Percentiles rank a stretch among this genome's conserved stretches.
Evolutionary conservation across 2,797 vertebrate species (phyloP).

Genomic region (Tachyglossus aculeatus): DNA sequence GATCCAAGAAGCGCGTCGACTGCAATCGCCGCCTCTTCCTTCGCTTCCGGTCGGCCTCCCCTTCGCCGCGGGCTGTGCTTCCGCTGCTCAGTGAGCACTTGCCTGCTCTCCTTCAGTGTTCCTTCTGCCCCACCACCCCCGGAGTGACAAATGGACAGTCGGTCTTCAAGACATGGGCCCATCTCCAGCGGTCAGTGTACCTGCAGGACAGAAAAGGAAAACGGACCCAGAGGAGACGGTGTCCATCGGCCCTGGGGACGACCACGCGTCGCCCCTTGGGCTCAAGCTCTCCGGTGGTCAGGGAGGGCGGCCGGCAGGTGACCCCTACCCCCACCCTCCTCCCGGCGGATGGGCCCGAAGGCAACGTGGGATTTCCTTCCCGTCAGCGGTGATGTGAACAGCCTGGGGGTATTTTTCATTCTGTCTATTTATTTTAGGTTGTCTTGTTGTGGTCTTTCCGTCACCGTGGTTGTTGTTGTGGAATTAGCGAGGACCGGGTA

Average conservation of each 20-base stretch:
- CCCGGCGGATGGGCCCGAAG: conserved; percentile 64
- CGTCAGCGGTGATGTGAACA: conserved; percentile 68
- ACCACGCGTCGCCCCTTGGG: conserved; percentile 49
- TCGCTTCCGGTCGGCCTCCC: conserved; percentile 59
- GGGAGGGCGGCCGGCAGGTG: conserved; percentile 44
- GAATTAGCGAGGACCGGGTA: conserved; percentile 77
- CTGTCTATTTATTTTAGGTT: conserved; percentile 74
- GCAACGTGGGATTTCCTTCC: conserved; percentile 70
- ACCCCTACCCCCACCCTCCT: conserved; percentile 56
- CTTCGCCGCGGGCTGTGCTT: conserved; percentile 54
- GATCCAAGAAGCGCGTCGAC: conserved; percentile 56
- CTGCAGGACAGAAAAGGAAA: conserved; percentile 36
- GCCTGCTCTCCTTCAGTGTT: conserved; percentile 64
- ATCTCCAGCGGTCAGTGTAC: conserved; percentile 53
- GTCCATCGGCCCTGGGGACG: conserved; percentile 67
- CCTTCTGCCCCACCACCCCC: conserved; percentile 32
- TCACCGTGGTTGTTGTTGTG: conserved; percentile 52
- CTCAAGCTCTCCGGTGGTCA: conserved; percentile 48
- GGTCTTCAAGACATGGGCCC: conserved; percentile 56
- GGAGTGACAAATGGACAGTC: conserved; percentile 54
- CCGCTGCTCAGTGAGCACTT: conserved; percentile 53
- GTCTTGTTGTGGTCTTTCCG: conserved; percentile 60
- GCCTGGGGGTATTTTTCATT: conserved; percentile 70
- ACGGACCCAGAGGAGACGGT: conserved; percentile 58
- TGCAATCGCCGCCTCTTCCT: conserved; percentile 44